phyloP scores from a whole-genome alignment of 2,888 invertebrate genomes.

The Acanthosepion pharaonis region DNA sequence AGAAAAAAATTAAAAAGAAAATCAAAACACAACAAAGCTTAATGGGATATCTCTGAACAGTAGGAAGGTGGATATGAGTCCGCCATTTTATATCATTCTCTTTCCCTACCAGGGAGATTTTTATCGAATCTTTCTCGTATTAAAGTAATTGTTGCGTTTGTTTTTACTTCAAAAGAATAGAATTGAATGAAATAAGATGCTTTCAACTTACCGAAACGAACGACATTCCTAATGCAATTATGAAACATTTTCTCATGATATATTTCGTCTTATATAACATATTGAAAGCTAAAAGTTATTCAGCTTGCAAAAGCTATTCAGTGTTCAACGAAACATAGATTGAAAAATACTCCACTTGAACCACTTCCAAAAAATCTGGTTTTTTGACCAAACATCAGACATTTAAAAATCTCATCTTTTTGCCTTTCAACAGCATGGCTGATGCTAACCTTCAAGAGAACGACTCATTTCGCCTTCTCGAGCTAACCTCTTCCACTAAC shows the following conservation, averaged over 20 bases:
- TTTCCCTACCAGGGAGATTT: neutral
- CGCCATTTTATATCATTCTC: neutral
- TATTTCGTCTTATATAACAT: no score
- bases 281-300: no score
- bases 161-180: neutral
- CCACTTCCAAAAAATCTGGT: no score
- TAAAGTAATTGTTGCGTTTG: neutral
- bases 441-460: no score
- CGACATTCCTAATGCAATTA: neutral
- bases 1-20: neutral
- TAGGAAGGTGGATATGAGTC: neutral
- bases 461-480: no score
- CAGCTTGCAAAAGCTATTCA: no score
- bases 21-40: neutral
- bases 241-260: neutral
- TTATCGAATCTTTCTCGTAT: neutral
- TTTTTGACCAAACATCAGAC: no score
- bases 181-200: neutral
- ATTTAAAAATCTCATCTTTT: no score
- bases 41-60: neutral
- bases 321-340: no score
- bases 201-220: neutral
- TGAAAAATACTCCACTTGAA: no score
- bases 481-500: no score
- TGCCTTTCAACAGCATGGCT: no score